These are phyloP conservation scores for Drosophila trichaetosa DNA, from an alignment of 2,888 invertebrate species.

Conservation along the genomic window DNA sequence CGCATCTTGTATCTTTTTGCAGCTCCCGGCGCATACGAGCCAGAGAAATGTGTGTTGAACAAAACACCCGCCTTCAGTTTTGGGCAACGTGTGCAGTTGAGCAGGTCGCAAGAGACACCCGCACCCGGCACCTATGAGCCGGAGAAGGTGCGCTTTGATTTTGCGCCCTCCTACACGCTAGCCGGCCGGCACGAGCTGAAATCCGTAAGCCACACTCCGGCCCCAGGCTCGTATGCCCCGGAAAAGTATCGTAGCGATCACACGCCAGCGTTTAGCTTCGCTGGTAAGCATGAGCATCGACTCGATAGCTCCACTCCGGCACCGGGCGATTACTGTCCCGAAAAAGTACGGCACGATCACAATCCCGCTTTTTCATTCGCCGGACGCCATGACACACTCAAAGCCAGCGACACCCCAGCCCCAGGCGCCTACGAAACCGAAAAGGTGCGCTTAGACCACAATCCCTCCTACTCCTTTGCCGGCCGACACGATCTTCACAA, in stretches of 20 bases:
- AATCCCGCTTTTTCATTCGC: constrained; percentile 91
- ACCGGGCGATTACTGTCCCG: constrained; percentile 88
- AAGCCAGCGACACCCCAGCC: constrained; percentile 87
- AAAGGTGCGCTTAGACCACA: constrained; percentile 85
- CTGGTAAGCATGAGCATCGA: constrained; percentile 86
- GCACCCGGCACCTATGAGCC: constrained; percentile 87
- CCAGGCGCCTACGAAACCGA: constrained; percentile 88
- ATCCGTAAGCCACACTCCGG: constrained; percentile 82
- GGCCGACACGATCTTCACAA: constrained; percentile 87
- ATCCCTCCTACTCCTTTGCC: constrained; percentile 88
- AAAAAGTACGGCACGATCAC: constrained; percentile 86
- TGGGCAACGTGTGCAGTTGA: constrained; percentile 88
- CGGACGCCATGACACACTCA: constrained; percentile 80
- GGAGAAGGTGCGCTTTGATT: constrained; percentile 86
- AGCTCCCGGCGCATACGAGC: constrained; percentile 88
- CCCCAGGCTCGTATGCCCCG: constrained; percentile 87
- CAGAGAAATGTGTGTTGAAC: constrained; percentile 86
- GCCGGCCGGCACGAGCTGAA: constrained; percentile 68
- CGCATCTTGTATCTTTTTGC: constrained; percentile 20
- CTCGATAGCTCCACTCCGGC: constrained; percentile 87
- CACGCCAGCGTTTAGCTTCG: constrained; percentile 87
- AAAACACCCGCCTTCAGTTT: constrained; percentile 90
- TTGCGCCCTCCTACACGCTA: constrained; percentile 87
- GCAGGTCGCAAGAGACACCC: constrained; percentile 84
- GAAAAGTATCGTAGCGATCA: constrained; percentile 86